These are phyloP conservation scores for Nesogale talazaci DNA, from an alignment of 2,113 vertebrate species.

Conservation along the genomic window DNA sequence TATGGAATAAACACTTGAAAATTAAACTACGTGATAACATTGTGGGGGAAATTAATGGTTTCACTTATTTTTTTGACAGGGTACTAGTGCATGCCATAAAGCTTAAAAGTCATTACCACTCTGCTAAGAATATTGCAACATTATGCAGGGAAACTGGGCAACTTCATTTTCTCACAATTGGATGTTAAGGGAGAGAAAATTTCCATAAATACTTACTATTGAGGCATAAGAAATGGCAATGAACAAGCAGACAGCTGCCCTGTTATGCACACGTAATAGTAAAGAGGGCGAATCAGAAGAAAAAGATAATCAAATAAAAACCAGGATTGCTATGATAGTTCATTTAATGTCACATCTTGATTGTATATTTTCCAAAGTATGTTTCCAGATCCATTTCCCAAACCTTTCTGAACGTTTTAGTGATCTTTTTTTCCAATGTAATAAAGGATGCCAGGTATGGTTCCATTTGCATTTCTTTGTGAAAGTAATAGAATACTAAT, in stretches of 20 bases:
- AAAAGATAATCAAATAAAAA: constrained; percentile 74
- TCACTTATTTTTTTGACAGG: constrained; percentile 66
- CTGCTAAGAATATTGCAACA: constrained; percentile 70
- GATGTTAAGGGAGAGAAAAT: constrained; percentile 29
- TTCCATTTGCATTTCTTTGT: constrained; percentile 61
- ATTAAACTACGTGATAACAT: constrained; percentile 65
- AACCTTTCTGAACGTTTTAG: constrained; percentile 66
- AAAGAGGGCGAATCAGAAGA: constrained; percentile 40
- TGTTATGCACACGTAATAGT: constrained; percentile 48
- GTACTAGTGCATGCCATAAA: constrained; percentile 62
- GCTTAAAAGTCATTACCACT: constrained; percentile 69
- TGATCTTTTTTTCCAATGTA: constrained; percentile 78
- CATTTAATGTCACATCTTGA: constrained; percentile 82
- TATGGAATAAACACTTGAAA: constrained; percentile 64
- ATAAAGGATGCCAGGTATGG: constrained; percentile 75
- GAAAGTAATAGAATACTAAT: constrained; percentile 80
- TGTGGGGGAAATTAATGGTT: constrained; percentile 55
- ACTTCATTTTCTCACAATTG: constrained; percentile 67
- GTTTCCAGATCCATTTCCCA: constrained; percentile 72
- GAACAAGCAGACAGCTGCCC: constrained; percentile 42
- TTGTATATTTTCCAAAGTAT: constrained; percentile 77
- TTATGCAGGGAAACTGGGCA: constrained; percentile 69
- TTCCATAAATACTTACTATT: constrained; percentile 66
- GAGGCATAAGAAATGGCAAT: constrained; percentile 54
- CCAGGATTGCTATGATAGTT: constrained; percentile 79